Evolutionary conservation across 2,797 vertebrate species (phyloP).

Genomic region (Peromyscus melanophrys): DNA sequence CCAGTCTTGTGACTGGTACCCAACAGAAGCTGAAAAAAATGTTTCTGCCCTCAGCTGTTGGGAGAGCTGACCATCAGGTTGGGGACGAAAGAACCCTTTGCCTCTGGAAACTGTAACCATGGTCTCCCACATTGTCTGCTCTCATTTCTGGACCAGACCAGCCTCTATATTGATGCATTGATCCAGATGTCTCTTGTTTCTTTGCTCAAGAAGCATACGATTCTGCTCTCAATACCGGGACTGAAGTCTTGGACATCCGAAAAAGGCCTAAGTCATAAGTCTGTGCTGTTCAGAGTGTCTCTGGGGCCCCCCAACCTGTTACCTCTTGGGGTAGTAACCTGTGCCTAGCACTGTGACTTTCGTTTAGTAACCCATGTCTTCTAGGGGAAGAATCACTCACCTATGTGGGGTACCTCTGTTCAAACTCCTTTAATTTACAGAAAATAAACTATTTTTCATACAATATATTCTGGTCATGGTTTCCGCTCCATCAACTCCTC

Average conservation of each 20-base stretch:
- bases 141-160: background rate
- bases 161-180: background rate
- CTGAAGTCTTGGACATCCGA: background rate
- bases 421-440: background rate
- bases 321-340: background rate
- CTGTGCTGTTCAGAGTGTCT: background rate
- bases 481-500: background rate
- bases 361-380: background rate
- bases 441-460: background rate
- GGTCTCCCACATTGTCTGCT: background rate
- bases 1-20: background rate
- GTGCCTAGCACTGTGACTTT: background rate
- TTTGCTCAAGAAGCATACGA: background rate
- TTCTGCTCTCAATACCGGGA: background rate
- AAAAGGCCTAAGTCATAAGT: background rate
- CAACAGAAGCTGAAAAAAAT: background rate
- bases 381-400: background rate
- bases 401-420: background rate
- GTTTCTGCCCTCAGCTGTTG: background rate
- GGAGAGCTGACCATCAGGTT: background rate
- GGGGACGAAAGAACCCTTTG: background rate
- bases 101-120: background rate
- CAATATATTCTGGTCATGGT: background rate
- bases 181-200: conserved; percentile 25
- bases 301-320: background rate